A percentile compares a stretch with the other conserved stretches of the same genome.
Evolutionary conservation across 2,113 vertebrate species (phyloP).

Genomic region (Ivindomyrus marchei): DNA sequence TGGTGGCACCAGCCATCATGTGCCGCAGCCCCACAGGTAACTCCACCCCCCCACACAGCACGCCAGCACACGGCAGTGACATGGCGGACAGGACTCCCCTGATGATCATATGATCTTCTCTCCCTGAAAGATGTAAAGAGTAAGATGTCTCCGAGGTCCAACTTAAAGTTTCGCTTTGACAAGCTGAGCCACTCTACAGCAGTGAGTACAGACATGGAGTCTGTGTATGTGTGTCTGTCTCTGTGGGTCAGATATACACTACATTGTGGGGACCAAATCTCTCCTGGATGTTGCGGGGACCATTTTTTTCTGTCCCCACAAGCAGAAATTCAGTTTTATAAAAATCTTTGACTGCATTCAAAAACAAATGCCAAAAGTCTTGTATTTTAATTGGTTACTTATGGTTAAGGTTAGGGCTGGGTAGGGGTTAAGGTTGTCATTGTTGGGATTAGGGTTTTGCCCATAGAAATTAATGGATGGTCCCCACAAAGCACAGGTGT

Average conservation of each 20-base stretch:
- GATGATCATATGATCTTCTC: not conserved
- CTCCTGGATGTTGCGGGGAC: too few relatives aligned
- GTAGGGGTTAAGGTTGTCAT: too few relatives aligned
- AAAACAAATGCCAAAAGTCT: too few relatives aligned
- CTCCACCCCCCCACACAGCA: not conserved
- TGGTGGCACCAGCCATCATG: slow-evolving; percentile 73
- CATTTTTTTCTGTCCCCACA: too few relatives aligned
- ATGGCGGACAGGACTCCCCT: not conserved
- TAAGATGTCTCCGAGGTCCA: slow-evolving; percentile 84
- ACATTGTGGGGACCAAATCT: too few relatives aligned
- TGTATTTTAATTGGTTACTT: too few relatives aligned
- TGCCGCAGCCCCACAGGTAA: slow-evolving; percentile 86
- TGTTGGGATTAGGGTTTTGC: too few relatives aligned
- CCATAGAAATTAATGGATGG: too few relatives aligned
- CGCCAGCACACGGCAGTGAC: not conserved
- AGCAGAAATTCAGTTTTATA: too few relatives aligned
- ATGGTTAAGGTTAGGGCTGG: too few relatives aligned
- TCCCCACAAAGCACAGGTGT: not conserved
- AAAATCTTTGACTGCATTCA: too few relatives aligned
- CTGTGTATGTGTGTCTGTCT: not conserved
- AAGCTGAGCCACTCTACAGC: slow-evolving; percentile 74
- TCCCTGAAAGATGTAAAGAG: slow-evolving; percentile 69
- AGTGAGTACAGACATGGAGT: slow-evolving; percentile 53
- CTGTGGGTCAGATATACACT: not conserved
- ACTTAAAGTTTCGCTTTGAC: slow-evolving; percentile 90